These are phyloP conservation scores for Drosophila yakuba DNA, from an alignment of 1,140 invertebrate genomes.

Conservation along the genomic window DNA sequence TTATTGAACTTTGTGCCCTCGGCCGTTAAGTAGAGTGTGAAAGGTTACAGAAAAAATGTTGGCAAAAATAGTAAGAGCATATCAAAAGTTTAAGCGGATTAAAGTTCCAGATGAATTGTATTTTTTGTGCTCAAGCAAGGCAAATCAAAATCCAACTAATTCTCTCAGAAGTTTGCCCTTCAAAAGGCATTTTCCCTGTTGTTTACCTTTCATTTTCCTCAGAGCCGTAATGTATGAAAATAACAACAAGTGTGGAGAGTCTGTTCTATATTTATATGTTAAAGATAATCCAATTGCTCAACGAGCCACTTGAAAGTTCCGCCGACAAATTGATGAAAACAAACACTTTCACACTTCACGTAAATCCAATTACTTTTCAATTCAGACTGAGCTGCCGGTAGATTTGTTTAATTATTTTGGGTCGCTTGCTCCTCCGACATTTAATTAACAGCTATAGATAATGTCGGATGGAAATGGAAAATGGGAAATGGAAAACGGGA, in stretches of 20 bases:
- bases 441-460: constrained; percentile 46
- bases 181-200: constrained; percentile 3
- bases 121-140: constrained; percentile 6
- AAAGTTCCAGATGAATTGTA: constrained; percentile 2
- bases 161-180: constrained; percentile 23
- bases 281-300: constrained; percentile 32
- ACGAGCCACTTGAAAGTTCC: constrained; percentile 32
- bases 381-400: constrained; percentile 5
- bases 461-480: constrained; percentile 26
- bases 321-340: constrained; percentile 24
- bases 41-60: constrained; percentile 42
- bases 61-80: constrained; percentile 11
- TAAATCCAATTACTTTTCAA: constrained; percentile 31
- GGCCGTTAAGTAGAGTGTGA: constrained; percentile 51
- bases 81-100: constrained; percentile 3
- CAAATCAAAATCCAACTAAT: constrained; percentile 11
- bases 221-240: constrained; percentile 6
- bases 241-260: constrained; percentile 26
- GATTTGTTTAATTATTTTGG: constrained; percentile 64
- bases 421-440: constrained; percentile 19
- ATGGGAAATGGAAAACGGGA: background rate
- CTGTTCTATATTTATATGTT: constrained; percentile 37
- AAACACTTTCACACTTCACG: constrained; percentile 25
- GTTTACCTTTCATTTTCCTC: constrained; percentile 32
- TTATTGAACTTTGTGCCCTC: constrained; percentile 64